A percentile compares a stretch with the other conserved stretches of the same genome.
Conservation (phyloP, 1,140 invertebrate species). For the Papilio helenus region DNA sequence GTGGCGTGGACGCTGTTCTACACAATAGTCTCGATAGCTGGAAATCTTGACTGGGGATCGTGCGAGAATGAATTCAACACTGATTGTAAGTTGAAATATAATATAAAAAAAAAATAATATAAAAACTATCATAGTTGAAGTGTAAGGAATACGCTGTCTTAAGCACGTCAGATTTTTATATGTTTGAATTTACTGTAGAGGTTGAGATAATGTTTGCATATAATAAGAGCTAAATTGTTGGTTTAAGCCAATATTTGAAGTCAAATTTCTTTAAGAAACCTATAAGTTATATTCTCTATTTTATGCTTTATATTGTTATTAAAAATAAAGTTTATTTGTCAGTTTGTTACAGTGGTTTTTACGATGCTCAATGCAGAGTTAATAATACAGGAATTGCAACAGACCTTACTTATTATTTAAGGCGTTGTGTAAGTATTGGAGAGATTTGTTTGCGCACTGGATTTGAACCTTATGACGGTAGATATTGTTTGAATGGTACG, state of each 20-base stretch:
- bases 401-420: constrained; percentile 80
- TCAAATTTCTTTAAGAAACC: too few relatives aligned
- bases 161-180: too few relatives aligned
- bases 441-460: constrained; percentile 76
- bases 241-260: too few relatives aligned
- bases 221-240: too few relatives aligned
- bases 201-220: too few relatives aligned
- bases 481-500: constrained; percentile 68
- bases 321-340: neutral
- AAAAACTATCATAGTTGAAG: constrained; percentile 20
- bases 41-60: constrained; percentile 87
- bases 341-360: constrained; percentile 84
- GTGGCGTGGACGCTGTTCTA: constrained; percentile 92
- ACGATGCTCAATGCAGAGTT: constrained; percentile 74
- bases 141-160: too few relatives aligned
- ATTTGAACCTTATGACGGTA: constrained; percentile 70
- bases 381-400: constrained; percentile 62
- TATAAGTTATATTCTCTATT: too few relatives aligned
- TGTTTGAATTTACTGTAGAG: too few relatives aligned
- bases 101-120: too few relatives aligned
- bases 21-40: constrained; percentile 87
- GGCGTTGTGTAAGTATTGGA: constrained; percentile 77
- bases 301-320: neutral
- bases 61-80: constrained; percentile 88
- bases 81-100: constrained; percentile 75